Base-by-base conservation (phyloP, 2,888 invertebrate genomes). In the Tinea semifulvella region DNA sequence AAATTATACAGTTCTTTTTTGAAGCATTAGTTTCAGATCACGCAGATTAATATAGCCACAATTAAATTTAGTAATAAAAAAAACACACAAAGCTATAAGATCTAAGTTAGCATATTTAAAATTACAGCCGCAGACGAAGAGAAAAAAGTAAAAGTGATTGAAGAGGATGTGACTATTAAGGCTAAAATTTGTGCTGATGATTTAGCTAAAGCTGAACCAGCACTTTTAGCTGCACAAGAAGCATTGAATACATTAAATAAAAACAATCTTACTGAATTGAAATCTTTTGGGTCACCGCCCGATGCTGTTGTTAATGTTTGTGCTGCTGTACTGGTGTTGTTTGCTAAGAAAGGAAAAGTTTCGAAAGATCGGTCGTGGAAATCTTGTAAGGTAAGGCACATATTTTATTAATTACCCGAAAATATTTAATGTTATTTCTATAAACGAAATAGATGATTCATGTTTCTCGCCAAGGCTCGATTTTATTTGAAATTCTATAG, bases 291-390 rank as follows among this genome's bases (percentile, higher is more conserved):
- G 1, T 88, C 93, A 3, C 97, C 97, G 3, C 94, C 95, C 0
- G 88, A 89, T 31, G 93, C 94, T 44, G 96, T 96, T 0, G 89
- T 92, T 1, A 91, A 88, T 55, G 96, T 96, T 0, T 87, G 88
- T 6, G 90, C 92, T 1, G 96, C 95, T 5, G 96, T 96, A 2
- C 83, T 95, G 53, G 92, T 95, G 2, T 75, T 97, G n/a, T 88
- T 96, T 56, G 83, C 91, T 0, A 85, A 85, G 47, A 90, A 88
- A 61, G 93, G 92, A 2, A 94, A 93, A 70, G 84, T 96, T 44
- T 93, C 96, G 0, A 92, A 93, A 82, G 97, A 97, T 63, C 84
- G 91, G 50, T 92, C 91, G 18, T 97, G 97, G 97, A 96, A 95
- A 64, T 87, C 90, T 13, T 90, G 91, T 53, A 96, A 96, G 77